Percentiles rank a stretch among this genome's conserved stretches.
Conservation (phyloP, 2,888 invertebrate species). For the Ellobium chinense region DNA sequence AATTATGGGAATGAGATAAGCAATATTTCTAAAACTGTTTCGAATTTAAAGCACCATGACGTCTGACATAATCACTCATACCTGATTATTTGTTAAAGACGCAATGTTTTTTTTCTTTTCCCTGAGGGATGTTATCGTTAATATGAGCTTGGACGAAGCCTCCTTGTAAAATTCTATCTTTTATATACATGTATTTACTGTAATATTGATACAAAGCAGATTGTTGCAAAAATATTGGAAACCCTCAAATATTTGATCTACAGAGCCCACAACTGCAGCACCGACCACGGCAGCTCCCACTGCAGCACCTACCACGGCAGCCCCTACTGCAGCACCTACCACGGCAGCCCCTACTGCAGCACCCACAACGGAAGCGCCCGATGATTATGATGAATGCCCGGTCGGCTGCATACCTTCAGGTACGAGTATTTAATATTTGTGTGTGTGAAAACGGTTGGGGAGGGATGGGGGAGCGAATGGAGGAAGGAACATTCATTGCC, state of each 20-base stretch:
- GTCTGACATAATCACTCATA: too few relatives aligned
- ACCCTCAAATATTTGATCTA: neutral
- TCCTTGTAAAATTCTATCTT: neutral
- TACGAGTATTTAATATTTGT: too few relatives aligned
- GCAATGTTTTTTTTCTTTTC: too few relatives aligned
- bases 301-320: constrained; percentile 25
- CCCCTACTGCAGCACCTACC: neutral
- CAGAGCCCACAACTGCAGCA: neutral
- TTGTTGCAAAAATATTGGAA: neutral
- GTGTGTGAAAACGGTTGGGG: too few relatives aligned
- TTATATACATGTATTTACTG: neutral
- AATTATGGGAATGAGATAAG: too few relatives aligned
- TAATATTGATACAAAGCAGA: neutral
- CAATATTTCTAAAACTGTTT: too few relatives aligned
- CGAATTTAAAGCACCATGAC: too few relatives aligned
- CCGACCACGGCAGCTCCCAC: neutral
- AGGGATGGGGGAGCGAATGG: neutral
- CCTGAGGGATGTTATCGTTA: too few relatives aligned
- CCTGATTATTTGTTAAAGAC: too few relatives aligned
- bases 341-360: neutral
- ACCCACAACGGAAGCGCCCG: constrained; percentile 22
- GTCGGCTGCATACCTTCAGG: constrained; percentile 57
- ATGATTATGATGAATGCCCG: constrained; percentile 51
- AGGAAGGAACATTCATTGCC: too few relatives aligned
- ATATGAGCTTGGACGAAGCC: too few relatives aligned